These are phyloP conservation scores for Metalampra italica DNA, from an alignment of 2,888 invertebrate genomes.

Conservation along the genomic window DNA sequence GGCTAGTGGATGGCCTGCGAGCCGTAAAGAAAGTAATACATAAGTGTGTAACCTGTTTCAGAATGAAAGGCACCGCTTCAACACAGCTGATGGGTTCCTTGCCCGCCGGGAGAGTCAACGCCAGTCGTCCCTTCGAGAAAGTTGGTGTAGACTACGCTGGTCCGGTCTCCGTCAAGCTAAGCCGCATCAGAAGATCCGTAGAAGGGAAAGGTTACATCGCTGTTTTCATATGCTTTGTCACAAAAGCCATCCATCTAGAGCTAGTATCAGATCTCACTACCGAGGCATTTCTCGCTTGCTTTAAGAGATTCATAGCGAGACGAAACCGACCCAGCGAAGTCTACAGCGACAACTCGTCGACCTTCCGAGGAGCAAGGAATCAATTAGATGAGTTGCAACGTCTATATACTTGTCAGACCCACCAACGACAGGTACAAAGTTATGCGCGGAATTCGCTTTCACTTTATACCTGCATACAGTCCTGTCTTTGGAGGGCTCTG, in stretches of 20 bases:
- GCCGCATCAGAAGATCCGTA: background rate
- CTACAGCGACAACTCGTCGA: conserved; percentile 6
- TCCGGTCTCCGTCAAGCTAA: background rate
- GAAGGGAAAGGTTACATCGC: background rate
- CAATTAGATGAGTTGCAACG: too few species aligned
- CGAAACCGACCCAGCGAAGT: conserved; percentile 5
- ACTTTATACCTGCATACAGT: conserved; percentile 11
- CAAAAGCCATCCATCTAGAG: conserved; percentile 12
- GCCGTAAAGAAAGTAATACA: background rate
- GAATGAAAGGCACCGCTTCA: background rate
- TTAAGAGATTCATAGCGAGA: conserved; percentile 11
- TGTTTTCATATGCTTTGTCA: conserved; percentile 4
- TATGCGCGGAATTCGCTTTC: conserved; percentile 2
- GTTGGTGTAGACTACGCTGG: conserved; percentile 6
- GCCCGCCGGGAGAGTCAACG: background rate
- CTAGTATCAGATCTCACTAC: conserved; percentile 8
- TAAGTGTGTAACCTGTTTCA: conserved; percentile 5
- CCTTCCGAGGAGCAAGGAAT: conserved; percentile 3
- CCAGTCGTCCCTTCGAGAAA: background rate
- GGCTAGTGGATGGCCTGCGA: background rate
- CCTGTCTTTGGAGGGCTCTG: conserved; percentile 14
- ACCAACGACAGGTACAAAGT: background rate
- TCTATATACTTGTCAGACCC: too few species aligned
- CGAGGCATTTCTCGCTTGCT: conserved; percentile 4
- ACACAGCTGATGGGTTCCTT: conserved; percentile 4